phyloP scores from a whole-genome alignment of 2,888 invertebrate genomes.

The Dasypolia templi region DNA sequence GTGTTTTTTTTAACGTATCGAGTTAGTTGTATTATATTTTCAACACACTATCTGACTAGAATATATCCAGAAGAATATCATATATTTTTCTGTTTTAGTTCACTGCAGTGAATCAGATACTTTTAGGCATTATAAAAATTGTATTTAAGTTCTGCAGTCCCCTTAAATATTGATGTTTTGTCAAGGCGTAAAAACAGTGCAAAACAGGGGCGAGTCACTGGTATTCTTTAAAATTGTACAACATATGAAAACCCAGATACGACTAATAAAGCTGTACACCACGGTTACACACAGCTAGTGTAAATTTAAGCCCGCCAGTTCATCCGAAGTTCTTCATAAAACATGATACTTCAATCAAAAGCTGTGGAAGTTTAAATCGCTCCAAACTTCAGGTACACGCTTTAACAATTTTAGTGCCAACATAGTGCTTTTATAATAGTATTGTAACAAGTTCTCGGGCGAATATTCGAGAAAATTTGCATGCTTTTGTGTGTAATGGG shows the following conservation, averaged over 20 bases:
- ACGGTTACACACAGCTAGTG: constrained; percentile 18
- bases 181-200: too few relatives aligned
- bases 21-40: too few relatives aligned
- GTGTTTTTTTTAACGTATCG: too few relatives aligned
- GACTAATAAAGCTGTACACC: background rate
- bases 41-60: too few relatives aligned
- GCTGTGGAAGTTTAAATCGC: constrained; percentile 60
- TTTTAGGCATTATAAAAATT: too few relatives aligned
- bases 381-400: constrained; percentile 55
- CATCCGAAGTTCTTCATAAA: constrained; percentile 58
- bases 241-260: background rate
- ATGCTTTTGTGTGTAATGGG: constrained; percentile 11
- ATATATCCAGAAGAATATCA: too few relatives aligned
- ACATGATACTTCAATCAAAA: constrained; percentile 63
- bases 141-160: too few relatives aligned
- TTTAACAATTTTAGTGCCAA: constrained; percentile 58
- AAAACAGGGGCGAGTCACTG: too few relatives aligned
- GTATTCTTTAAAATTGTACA: too few relatives aligned
- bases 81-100: too few relatives aligned
- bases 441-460: constrained; percentile 47
- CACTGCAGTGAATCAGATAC: too few relatives aligned
- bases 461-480: constrained; percentile 29
- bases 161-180: too few relatives aligned
- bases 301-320: constrained; percentile 38
- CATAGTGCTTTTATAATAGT: constrained; percentile 62